A percentile compares a stretch with the other conserved stretches of the same genome.
phyloP scores from a whole-genome alignment of 2,888 invertebrate genomes.

The Leptothorax acervorum region DNA sequence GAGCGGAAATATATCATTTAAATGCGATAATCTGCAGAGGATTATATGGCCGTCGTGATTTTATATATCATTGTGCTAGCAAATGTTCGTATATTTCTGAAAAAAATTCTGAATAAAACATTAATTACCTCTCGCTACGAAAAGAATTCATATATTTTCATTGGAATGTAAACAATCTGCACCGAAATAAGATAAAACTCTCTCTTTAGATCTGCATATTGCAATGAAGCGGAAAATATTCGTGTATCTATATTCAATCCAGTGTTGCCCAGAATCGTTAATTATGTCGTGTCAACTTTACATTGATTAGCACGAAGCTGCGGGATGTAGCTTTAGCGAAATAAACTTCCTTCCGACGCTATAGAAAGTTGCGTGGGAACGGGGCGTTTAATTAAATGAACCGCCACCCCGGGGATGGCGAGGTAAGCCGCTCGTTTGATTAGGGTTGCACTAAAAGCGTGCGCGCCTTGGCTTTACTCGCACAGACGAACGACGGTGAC shows the following conservation, averaged over 20 bases:
- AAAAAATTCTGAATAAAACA: not conserved
- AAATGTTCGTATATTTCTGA: not conserved
- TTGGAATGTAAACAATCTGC: not conserved
- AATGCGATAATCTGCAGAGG: not conserved
- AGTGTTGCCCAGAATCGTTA: constrained; percentile 26
- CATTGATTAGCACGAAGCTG: constrained; percentile 42
- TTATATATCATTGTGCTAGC: not conserved
- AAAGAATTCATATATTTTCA: not conserved
- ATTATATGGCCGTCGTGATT: not conserved
- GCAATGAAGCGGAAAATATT: constrained; percentile 29
- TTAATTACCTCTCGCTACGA: not conserved
- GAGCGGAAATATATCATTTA: not conserved
- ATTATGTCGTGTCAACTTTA: constrained; percentile 16
- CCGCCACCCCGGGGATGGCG: constrained; percentile 42
- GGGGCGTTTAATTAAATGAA: constrained; percentile 68
- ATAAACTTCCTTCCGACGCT: constrained; percentile 41
- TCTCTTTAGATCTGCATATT: not conserved
- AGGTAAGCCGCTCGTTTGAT: constrained; percentile 66
- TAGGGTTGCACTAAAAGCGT: constrained; percentile 56
- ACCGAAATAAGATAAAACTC: not conserved
- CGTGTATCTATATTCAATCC: not conserved
- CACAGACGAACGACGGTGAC: constrained; percentile 13
- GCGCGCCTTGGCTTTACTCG: constrained; percentile 18
- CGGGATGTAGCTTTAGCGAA: constrained; percentile 30
- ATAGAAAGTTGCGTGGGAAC: constrained; percentile 42